phyloP scores from a whole-genome alignment of 2,113 vertebrate genomes.

The human region DNA sequence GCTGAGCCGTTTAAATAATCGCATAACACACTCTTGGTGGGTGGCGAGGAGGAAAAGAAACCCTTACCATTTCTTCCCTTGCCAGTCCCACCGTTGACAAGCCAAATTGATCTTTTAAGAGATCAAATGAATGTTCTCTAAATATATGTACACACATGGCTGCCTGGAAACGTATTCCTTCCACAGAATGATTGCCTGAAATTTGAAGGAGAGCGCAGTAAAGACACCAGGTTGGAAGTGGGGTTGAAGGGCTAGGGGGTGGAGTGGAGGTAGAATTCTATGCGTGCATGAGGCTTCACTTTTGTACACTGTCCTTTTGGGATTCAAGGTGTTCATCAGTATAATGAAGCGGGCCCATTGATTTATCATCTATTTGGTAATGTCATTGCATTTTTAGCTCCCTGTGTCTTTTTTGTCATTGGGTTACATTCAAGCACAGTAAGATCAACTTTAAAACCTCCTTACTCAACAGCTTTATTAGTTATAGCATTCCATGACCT shows the following conservation, averaged over 20 bases:
- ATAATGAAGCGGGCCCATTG: slow-evolving; percentile 82
- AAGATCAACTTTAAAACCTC: slow-evolving; percentile 88
- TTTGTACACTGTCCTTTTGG: slow-evolving; percentile 74
- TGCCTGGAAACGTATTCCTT: slow-evolving; percentile 38
- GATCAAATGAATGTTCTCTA: slow-evolving; percentile 70
- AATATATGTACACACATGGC: slow-evolving; percentile 58
- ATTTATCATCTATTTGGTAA: slow-evolving; percentile 85
- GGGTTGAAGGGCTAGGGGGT: background rate
- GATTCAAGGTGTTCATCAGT: slow-evolving; percentile 82
- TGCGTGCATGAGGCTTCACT: background rate
- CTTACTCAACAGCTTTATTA: slow-evolving; percentile 91
- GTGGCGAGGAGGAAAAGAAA: slow-evolving; percentile 48
- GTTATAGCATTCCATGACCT: slow-evolving; percentile 87
- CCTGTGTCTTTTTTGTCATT: slow-evolving; percentile 86
- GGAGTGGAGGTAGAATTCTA: background rate
- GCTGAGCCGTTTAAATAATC: slow-evolving; percentile 35
- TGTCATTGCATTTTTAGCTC: slow-evolving; percentile 85
- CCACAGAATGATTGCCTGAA: slow-evolving; percentile 50
- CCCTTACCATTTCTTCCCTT: slow-evolving; percentile 43
- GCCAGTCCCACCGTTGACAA: slow-evolving; percentile 72
- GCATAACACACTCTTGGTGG: slow-evolving; percentile 49
- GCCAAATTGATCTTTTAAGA: slow-evolving; percentile 77
- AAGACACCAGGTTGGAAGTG: background rate
- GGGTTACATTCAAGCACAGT: slow-evolving; percentile 86
- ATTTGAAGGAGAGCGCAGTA: slow-evolving; percentile 59